Evolutionary conservation across 2,888 invertebrate genomes (phyloP).

Genomic region (Phalera bucephala): DNA sequence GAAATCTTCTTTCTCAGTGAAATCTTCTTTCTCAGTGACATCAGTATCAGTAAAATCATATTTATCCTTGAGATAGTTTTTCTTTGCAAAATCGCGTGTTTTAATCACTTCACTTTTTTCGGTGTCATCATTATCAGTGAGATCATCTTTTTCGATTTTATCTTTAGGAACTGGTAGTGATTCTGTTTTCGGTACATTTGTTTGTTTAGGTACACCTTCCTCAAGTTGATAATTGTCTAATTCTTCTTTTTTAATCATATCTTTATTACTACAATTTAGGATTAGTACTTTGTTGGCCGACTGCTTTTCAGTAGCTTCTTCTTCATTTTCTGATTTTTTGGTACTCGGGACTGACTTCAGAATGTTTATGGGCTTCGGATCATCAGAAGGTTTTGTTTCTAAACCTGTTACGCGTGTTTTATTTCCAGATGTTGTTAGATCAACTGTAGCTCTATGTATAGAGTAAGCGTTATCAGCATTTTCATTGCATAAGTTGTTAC

Average conservation of each 20-base stretch:
- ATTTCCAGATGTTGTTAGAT: conserved; percentile 41
- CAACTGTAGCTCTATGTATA: conserved; percentile 47
- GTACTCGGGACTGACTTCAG: conserved; percentile 19
- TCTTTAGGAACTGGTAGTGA: too few relatives aligned
- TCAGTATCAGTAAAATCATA: conserved; percentile 1
- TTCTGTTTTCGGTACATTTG: background rate
- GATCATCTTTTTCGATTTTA: background rate
- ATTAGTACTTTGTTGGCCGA: conserved; percentile 4
- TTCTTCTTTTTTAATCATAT: conserved; percentile 4
- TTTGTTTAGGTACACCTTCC: too few relatives aligned
- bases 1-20: background rate
- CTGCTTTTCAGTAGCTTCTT: conserved; percentile 6
- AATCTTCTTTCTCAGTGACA: background rate
- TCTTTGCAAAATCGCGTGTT: background rate
- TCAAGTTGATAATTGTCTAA: too few relatives aligned
- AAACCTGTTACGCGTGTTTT: conserved; percentile 9
- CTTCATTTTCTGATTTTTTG: conserved; percentile 6
- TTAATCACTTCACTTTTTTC: conserved; percentile 17
- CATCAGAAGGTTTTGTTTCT: conserved; percentile 13
- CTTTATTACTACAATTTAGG: conserved; percentile 6
- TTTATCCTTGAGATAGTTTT: background rate
- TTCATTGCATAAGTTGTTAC: conserved; percentile 25
- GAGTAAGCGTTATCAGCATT: conserved; percentile 42
- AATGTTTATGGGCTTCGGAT: conserved; percentile 13
- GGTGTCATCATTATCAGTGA: conserved; percentile 11